Evolutionary conservation across 2,888 invertebrate species (phyloP).

Genomic region (Xylocampa areola): DNA sequence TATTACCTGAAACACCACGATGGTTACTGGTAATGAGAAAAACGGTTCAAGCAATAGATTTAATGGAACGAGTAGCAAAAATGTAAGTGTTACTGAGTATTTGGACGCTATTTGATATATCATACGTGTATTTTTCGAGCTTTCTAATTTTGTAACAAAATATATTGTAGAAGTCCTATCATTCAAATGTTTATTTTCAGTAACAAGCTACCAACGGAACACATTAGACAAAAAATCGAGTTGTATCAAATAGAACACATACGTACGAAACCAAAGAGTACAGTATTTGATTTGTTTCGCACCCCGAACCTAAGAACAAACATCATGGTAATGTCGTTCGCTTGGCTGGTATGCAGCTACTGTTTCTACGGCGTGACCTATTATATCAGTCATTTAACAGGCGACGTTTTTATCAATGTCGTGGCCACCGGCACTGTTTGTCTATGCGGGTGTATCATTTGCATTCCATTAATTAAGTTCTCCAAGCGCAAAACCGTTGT

Average conservation of each 20-base stretch:
- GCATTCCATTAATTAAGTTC: slow-evolving; percentile 91
- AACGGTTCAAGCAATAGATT: slow-evolving; percentile 89
- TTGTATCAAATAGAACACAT: slow-evolving; percentile 68
- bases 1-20: slow-evolving; percentile 94
- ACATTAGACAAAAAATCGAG: slow-evolving; percentile 78
- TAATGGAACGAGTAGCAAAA: slow-evolving; percentile 92
- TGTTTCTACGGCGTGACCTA: slow-evolving; percentile 93
- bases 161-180: not conserved
- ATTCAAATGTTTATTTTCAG: slow-evolving; percentile 64
- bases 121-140: not conserved
- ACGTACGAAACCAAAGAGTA: slow-evolving; percentile 68
- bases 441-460: slow-evolving; percentile 88
- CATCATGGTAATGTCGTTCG: slow-evolving; percentile 92
- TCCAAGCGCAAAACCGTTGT: slow-evolving; percentile 91
- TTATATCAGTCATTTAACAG: slow-evolving; percentile 93
- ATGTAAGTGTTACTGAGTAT: slow-evolving; percentile 63
- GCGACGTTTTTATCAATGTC: slow-evolving; percentile 94
- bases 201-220: slow-evolving; percentile 79
- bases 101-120: not conserved
- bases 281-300: slow-evolving; percentile 91
- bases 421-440: slow-evolving; percentile 92
- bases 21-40: slow-evolving; percentile 93
- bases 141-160: too few species aligned
- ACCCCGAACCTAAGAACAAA: slow-evolving; percentile 92
- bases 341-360: slow-evolving; percentile 94